Base-by-base conservation (phyloP, 2,797 vertebrate species). In the Bucorvus abyssinicus region DNA sequence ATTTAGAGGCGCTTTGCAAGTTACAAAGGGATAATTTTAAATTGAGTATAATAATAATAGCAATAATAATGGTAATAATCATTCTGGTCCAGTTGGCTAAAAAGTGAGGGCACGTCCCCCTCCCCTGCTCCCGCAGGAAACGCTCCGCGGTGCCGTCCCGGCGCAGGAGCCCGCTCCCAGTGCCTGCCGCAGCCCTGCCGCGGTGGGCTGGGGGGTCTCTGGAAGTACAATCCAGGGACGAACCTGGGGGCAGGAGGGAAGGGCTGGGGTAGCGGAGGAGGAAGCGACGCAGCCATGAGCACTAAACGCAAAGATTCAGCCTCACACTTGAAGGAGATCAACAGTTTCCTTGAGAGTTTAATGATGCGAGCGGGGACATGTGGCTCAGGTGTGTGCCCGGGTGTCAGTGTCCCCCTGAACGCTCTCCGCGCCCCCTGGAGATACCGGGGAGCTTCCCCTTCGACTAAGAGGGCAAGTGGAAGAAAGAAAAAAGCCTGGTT, bases 331-430 rank as follows among this genome's bases (percentile, higher is more conserved):
- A 45, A 70, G 42, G 29, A 56, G 40, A 91, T 94, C 95, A 95
- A 96, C 90, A 96, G 86, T 95, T 96, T 96, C 89, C 88, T 70
- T 64, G 60, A 47, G 47, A 94, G 69, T 70, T 47, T 17, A 52
- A 60, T 12, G 55, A 59, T 34, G 71, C 38, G 18, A 75, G n/a
- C 49, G n/a, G 49, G 79, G 29, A 42, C 57, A 2, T 14, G 70
- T 23, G 88, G 26, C 44, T 82, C 60, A 94, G 92, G 89, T 81
- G 92, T 68, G 84, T 61, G 67, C 22, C 42, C 29, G 8, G n/a
- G 63, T 82, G 59, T 30, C 60, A 12, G 42, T 26, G 55, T 6
- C 24, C 40, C 44, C 78, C 59, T 32, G 61, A 50, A 47, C 12
- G 29, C 24, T 21, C 10, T 17, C 32, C 5, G 14, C 5, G 2